A percentile compares a stretch with the other conserved stretches of the same genome.
phyloP scores from a whole-genome alignment of 2,888 invertebrate genomes.

The Elmis aenea region DNA sequence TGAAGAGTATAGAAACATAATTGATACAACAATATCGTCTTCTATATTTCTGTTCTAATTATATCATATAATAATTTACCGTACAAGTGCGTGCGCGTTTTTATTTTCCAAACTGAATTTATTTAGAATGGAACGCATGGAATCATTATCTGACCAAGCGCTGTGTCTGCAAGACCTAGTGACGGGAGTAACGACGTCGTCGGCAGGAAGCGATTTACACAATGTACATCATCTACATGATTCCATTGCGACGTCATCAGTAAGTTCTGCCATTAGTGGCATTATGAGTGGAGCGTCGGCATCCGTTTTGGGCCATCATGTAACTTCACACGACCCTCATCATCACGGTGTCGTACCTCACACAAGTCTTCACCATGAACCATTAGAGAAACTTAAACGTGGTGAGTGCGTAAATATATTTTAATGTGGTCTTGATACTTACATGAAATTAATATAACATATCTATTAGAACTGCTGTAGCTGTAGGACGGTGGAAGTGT shows the following conservation, averaged over 20 bases:
- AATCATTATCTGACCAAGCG: conserved; percentile 64
- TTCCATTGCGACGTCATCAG: conserved; percentile 41
- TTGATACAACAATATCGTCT: no score
- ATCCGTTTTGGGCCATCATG: conserved; percentile 49
- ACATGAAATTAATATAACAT: no score
- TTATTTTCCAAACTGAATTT: no score
- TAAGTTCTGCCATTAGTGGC: conserved; percentile 51
- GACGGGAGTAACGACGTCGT: conserved; percentile 52
- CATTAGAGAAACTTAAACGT: conserved; percentile 74
- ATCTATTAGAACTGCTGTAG: no score
- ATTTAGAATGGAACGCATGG: conserved; percentile 59
- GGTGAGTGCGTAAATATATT: conserved; percentile 64
- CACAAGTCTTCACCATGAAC: conserved; percentile 59
- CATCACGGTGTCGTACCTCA: conserved; percentile 59
- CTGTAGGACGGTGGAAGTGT: no score
- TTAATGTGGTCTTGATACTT: background rate
- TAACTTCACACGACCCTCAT: conserved; percentile 48
- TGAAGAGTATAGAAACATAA: no score
- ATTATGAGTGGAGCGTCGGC: conserved; percentile 52
- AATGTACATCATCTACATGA: conserved; percentile 54
- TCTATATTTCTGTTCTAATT: no score
- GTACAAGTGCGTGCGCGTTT: no score
- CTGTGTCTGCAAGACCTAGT: conserved; percentile 72
- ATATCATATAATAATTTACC: no score
- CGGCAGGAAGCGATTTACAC: conserved; percentile 50